Conservation (phyloP, 2,113 vertebrate species). For the Tragelaphus strepsiceros region DNA sequence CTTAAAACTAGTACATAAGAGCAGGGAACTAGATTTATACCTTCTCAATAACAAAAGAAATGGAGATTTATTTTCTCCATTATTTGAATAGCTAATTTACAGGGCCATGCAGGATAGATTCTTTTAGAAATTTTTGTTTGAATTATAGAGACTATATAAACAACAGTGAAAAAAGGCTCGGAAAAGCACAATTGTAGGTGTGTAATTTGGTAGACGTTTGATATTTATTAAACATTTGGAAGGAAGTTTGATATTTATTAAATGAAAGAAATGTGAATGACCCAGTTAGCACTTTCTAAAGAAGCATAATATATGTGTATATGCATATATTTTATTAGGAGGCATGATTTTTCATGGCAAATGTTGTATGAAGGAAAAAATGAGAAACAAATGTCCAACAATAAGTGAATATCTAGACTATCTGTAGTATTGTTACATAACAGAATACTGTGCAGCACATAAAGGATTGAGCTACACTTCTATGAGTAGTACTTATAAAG, state of each 20-base stretch:
- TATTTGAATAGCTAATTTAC: neutral
- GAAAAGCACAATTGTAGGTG: neutral
- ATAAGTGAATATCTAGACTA: neutral
- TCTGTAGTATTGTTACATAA: neutral
- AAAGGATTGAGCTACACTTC: neutral
- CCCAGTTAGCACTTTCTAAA: neutral
- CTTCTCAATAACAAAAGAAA: neutral
- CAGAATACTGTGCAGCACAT: neutral
- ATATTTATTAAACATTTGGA: constrained; percentile 25
- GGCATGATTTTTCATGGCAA: no score
- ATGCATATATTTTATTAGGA: neutral
- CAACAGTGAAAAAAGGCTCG: neutral
- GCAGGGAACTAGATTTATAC: neutral
- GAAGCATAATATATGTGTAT: neutral
- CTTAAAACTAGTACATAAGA: constrained; percentile 5
- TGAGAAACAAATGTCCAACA: neutral
- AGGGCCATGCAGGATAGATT: neutral
- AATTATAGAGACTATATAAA: neutral
- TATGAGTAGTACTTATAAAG: neutral
- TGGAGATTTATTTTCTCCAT: neutral
- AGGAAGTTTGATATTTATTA: constrained; percentile 36
- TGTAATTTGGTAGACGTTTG: constrained; percentile 24
- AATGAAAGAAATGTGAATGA: constrained; percentile 3
- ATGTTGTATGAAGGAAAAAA: no score
- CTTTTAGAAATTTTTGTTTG: constrained; percentile 27